These are phyloP conservation scores for Zeuzera pyrina DNA, from an alignment of 2,888 invertebrate genomes.

Conservation along the genomic window DNA sequence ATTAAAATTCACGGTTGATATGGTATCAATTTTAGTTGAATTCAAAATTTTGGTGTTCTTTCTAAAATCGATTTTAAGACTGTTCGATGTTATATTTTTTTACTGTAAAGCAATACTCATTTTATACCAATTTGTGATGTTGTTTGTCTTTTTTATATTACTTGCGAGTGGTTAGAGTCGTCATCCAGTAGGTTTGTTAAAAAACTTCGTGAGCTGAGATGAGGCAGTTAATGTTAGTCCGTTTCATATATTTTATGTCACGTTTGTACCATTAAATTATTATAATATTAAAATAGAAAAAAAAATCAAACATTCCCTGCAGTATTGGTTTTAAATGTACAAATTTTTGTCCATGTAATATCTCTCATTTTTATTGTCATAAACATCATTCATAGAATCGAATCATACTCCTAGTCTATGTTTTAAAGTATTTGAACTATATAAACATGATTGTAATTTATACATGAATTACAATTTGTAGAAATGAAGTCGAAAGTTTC, in stretches of 20 bases:
- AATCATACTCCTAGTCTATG: too few species aligned
- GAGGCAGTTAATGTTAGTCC: constrained; percentile 32
- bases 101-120: constrained; percentile 23
- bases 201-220: constrained; percentile 60
- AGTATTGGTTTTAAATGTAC: constrained; percentile 41
- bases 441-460: too few species aligned
- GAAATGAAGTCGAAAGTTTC: too few species aligned
- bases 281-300: constrained; percentile 9
- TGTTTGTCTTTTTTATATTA: constrained; percentile 7
- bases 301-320: constrained; percentile 48
- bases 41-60: too few species aligned
- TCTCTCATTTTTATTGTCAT: too few species aligned
- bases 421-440: too few species aligned
- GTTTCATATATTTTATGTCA: constrained; percentile 6
- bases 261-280: constrained; percentile 2
- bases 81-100: constrained; percentile 23
- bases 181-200: constrained; percentile 64
- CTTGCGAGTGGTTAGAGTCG: constrained; percentile 18
- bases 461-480: too few species aligned
- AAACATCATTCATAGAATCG: too few species aligned
- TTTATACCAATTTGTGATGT: constrained; percentile 2
- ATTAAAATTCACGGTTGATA: too few species aligned
- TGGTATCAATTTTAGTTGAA: too few species aligned
- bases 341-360: constrained; percentile 19
- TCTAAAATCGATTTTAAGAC: too few species aligned